A percentile compares a stretch with the other conserved stretches of the same genome.
Conservation (phyloP, 2,888 invertebrate species). For the Tipula confusa region DNA sequence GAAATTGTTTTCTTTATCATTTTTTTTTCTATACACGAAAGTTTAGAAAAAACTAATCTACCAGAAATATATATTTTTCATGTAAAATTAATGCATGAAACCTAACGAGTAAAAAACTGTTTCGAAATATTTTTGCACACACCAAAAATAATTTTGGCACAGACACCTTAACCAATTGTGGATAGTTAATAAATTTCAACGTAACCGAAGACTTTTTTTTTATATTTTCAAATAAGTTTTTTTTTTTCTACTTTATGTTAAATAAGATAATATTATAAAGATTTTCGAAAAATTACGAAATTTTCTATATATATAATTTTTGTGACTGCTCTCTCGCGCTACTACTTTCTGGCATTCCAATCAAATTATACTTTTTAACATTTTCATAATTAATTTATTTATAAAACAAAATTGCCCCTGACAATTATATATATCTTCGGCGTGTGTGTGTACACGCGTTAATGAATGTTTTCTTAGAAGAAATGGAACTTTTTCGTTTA, state of each 20-base stretch:
- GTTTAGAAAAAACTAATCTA: conserved; percentile 13
- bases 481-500: conserved; percentile 14
- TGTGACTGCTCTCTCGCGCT: background rate
- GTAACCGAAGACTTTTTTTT: background rate
- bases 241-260: conserved; percentile 5
- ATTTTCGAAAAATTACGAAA: background rate
- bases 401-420: conserved; percentile 30
- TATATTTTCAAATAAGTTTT: background rate
- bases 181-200: conserved; percentile 20
- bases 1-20: too few relatives aligned
- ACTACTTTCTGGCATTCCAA: background rate
- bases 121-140: background rate
- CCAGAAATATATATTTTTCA: background rate
- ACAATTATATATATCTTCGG: conserved; percentile 25
- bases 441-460: background rate
- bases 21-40: too few relatives aligned
- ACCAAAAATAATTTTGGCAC: conserved; percentile 25
- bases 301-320: conserved; percentile 8
- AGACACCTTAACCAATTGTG: conserved; percentile 1
- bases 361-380: conserved; percentile 13
- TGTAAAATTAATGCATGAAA: background rate
- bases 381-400: conserved; percentile 31
- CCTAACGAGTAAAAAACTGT: background rate
- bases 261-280: background rate
- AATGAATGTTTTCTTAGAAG: background rate